Evolutionary conservation across 2,888 invertebrate genomes (phyloP).

Genomic region (Vannuccia rotundouncinata): DNA sequence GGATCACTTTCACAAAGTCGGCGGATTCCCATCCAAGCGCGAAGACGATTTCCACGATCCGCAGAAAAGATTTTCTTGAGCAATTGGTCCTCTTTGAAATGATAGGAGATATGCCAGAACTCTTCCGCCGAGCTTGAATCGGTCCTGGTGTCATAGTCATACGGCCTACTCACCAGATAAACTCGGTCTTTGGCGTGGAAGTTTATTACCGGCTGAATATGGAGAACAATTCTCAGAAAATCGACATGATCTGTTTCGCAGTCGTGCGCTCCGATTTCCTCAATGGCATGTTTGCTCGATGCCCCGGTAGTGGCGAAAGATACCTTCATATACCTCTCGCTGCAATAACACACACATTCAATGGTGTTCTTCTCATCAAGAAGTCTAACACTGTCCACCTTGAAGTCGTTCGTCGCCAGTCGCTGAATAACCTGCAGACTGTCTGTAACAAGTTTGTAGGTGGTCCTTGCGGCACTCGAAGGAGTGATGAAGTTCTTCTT

Average conservation of each 20-base stretch:
- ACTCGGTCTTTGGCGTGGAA: not conserved
- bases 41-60: not conserved
- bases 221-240: conserved; percentile 1
- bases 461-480: not conserved
- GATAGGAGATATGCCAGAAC: conserved; percentile 6
- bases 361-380: not conserved
- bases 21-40: not conserved
- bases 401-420: not conserved
- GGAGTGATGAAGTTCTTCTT: not conserved
- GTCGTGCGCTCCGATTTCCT: not conserved
- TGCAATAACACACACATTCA: not conserved
- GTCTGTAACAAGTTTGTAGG: not conserved
- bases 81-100: not conserved
- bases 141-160: not conserved
- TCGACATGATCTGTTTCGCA: not conserved
- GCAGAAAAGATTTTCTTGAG: not conserved
- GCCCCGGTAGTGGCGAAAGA: not conserved
- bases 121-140: not conserved
- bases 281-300: not conserved
- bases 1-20: not conserved
- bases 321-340: not conserved
- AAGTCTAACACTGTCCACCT: not conserved
- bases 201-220: not conserved
- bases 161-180: conserved; percentile 1
- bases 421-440: not conserved